Evolutionary conservation across 2,113 vertebrate genomes (phyloP).

Genomic region (Echinops telfairi): DNA sequence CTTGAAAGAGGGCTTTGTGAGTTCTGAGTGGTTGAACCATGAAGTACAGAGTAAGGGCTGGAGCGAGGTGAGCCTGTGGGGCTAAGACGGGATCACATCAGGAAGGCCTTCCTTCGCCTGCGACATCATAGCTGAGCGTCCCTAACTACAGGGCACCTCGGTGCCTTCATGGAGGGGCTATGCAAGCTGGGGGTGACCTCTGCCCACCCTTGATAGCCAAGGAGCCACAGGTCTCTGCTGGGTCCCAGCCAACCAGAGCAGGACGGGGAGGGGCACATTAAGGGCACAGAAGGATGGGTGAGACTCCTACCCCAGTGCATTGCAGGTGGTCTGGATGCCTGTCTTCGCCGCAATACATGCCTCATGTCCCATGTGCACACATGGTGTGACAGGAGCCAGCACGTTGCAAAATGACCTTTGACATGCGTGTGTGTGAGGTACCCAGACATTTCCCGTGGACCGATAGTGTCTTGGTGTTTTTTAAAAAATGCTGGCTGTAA

Average conservation of each 20-base stretch:
- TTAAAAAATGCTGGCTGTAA: neutral
- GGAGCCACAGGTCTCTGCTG: neutral
- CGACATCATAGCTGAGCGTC: neutral
- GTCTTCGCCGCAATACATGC: neutral
- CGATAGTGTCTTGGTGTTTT: too few species aligned
- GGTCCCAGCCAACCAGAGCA: neutral
- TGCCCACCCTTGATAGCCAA: neutral
- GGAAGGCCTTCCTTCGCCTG: neutral
- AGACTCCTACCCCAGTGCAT: neutral
- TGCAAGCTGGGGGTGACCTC: neutral
- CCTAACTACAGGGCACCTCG: neutral
- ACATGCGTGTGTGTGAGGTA: neutral
- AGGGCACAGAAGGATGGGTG: too few species aligned
- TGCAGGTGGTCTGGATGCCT: neutral
- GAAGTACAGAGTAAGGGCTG: neutral
- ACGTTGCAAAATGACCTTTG: slow-evolving; percentile 10
- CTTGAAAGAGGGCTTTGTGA: neutral
- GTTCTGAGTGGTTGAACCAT: neutral
- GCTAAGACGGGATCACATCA: neutral
- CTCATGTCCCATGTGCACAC: neutral
- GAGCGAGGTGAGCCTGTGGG: neutral
- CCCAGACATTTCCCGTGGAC: neutral
- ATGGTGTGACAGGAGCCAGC: neutral
- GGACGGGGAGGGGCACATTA: neutral
- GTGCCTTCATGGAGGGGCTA: neutral